Base-by-base conservation (phyloP, 2,113 vertebrate genomes). In the Melospiza georgiana region DNA sequence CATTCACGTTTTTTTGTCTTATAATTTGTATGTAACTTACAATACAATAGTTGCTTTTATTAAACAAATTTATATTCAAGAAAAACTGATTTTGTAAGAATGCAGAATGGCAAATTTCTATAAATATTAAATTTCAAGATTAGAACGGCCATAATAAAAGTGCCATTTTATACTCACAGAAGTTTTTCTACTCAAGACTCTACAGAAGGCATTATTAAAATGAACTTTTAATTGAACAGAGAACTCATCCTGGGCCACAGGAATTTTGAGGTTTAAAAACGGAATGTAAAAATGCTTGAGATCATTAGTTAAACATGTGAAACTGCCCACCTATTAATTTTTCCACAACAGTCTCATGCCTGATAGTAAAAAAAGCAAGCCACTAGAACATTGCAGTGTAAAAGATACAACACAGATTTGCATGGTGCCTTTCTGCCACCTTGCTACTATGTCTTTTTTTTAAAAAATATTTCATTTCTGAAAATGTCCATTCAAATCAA, bases 191-290 rank as follows among this genome's bases (percentile, higher is more conserved):
- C 28, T 61, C 9, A 69, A 71, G 44, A 35, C 35, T 69, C 43
- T 59, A 39, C 30, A 91, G 48, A 93, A 69, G 11, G 23, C 76
- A 71, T 83, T 31, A 95, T 43, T 93, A 76, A 90, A 94, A 75
- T 31, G 14, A 82, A 62, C 54, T 79, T 93, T 23, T 46, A 43
- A 61, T 46, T 52, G 35, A 93, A 85, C 4, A 12, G 11, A 83
- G 49, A 69, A 71, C 23, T 57, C 71, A 83, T 87, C 55, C 39
- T 67, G 15, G 46, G 43, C 79, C 67, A 95, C 87, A 91, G 31
- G 48, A 95, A 89, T 86, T 57, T n/a, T 84, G 82, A 90, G 78
- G 79, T 85, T 95, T 71, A 66, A 90, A 90, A 91, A 48, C 6
- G 6, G 25, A 77, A 78, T 41, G 28, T 28, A 65, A 82, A 94